These are phyloP conservation scores for Sturnus vulgaris DNA, from an alignment of 2,113 vertebrate species.

Conservation along the genomic window DNA sequence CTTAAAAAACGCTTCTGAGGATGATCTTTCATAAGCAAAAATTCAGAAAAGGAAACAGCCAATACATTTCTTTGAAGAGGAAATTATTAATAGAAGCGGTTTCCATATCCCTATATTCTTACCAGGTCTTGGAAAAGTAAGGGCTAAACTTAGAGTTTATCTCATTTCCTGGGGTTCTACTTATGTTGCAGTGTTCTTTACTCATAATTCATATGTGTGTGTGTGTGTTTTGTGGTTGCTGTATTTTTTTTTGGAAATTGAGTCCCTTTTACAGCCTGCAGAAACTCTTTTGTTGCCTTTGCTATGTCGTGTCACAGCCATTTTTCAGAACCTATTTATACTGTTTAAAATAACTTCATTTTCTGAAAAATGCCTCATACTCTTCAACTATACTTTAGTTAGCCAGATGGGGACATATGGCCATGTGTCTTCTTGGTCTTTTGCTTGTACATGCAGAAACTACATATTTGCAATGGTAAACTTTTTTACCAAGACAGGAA, in stretches of 20 bases:
- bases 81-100: conserved; percentile 20
- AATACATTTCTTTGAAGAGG: not conserved
- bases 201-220: not conserved
- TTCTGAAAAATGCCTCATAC: not conserved
- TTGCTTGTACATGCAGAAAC: not conserved
- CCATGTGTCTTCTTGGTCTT: not conserved
- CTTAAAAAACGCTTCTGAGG: not conserved
- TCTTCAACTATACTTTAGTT: not conserved
- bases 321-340: not conserved
- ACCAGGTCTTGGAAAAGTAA: not conserved
- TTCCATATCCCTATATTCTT: not conserved
- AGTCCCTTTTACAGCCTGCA: not conserved
- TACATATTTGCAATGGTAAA: not conserved
- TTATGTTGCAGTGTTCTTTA: not conserved
- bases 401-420: not conserved
- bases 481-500: not conserved
- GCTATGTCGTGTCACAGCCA: not conserved
- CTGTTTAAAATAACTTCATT: not conserved
- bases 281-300: not conserved
- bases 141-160: not conserved
- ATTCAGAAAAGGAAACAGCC: not conserved
- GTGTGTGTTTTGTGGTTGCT: not conserved
- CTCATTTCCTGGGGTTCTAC: conserved; percentile 34
- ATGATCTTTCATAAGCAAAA: not conserved
- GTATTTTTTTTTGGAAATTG: not conserved